Evolutionary conservation across 2,113 vertebrate genomes (phyloP), one percentile per base, ranked within the genome.

Genomic region (Gavia stellata): DNA sequence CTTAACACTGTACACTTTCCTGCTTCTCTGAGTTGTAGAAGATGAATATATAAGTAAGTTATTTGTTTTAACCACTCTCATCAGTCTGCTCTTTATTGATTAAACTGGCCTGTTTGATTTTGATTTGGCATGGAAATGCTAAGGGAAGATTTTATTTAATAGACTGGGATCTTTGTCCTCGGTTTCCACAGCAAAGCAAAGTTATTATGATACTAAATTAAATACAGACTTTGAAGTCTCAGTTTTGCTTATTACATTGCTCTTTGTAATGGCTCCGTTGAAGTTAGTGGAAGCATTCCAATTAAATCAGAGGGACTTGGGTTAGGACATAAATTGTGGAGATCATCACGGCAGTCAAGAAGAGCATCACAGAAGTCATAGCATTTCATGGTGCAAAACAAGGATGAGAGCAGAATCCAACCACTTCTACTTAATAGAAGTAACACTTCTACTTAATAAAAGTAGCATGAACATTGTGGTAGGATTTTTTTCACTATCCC

Each of bases 181-280:
- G 42, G 28, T 63, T 91, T 90, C 44, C 40, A 70, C 21, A 68
- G 78, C 26, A 85, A 87, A 66, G 33, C 26, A n/a, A 74, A 68
- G 70, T 92, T 90, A 94, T 95, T 96, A 82, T 62, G 38, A 52
- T 44, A 85, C 44, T 96, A 93, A 82, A 94, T 93, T 72, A 91
- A 91, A 85, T 65, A 47, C 7, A 52, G 86, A 36, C 44, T 80
- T 86, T n/a, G 44, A 82, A 92, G 70, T 63, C 62, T 75, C 81
- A 47, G 13, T 26, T 96, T 91, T 91, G 34, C 56, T 95, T 87
- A 77, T 94, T 89, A 59, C 42, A 53, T 72, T 91, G 52, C 10
- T 68, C 44, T 71, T 28, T 94, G 8, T 87, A 94, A 91, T 72
- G 52, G 36, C 42, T 85, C 17, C 1, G 0, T 8, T 91, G 74